Conservation (phyloP, 1,140 invertebrate genomes). For the Galleria mellonella region DNA sequence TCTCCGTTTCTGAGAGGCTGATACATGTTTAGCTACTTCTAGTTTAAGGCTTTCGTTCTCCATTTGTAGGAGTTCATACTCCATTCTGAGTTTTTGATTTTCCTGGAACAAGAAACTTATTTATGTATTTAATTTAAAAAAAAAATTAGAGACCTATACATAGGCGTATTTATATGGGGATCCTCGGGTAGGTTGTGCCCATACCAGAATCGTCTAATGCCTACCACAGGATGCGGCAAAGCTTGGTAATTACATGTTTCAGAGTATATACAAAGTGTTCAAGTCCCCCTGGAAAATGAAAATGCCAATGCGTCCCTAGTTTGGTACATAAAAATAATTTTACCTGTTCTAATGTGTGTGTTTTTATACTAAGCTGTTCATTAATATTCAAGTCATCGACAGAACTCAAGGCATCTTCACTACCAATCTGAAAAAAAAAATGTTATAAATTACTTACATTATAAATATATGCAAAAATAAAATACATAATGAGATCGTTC, state of each 20-base stretch:
- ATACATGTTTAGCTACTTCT: conserved; percentile 50
- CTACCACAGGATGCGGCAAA: too few species aligned
- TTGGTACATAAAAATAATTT: conserved; percentile 2
- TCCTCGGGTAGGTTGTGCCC: too few species aligned
- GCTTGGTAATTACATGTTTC: too few species aligned
- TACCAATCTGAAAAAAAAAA: conserved; percentile 68
- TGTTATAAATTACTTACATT: neutral
- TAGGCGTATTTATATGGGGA: too few species aligned
- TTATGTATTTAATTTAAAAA: too few species aligned
- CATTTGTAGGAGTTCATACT: conserved; percentile 65
- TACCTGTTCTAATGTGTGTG: conserved; percentile 65
- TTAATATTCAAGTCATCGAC: conserved; percentile 68
- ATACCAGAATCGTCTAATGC: too few species aligned
- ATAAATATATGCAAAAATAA: too few species aligned
- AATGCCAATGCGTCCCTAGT: too few species aligned
- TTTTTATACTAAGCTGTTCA: conserved; percentile 64
- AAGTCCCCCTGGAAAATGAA: too few species aligned
- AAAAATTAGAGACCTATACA: too few species aligned
- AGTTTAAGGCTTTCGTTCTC: conserved; percentile 66
- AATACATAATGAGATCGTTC: too few species aligned
- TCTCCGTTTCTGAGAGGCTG: conserved; percentile 44
- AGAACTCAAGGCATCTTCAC: conserved; percentile 76
- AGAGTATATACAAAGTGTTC: too few species aligned
- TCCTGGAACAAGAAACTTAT: conserved; percentile 35
- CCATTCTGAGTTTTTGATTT: conserved; percentile 66